Conservation (phyloP, 2,888 invertebrate genomes). For the Caenorhabditis drosophilae region DNA sequence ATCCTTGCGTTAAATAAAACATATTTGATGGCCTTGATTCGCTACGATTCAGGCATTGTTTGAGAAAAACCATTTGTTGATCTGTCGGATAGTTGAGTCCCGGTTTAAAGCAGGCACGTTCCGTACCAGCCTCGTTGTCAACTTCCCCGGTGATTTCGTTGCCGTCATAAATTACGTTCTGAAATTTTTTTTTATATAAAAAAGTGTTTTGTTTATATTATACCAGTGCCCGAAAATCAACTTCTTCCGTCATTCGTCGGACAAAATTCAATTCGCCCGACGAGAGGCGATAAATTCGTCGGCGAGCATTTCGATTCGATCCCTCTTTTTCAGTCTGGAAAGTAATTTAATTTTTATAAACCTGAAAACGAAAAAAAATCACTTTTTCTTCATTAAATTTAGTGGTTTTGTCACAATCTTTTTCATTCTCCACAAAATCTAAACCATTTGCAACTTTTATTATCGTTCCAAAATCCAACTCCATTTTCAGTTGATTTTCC, state of each 20-base stretch:
- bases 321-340: too few relatives aligned
- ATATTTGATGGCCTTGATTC: constrained; percentile 30
- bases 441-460: too few relatives aligned
- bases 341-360: too few relatives aligned
- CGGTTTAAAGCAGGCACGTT: constrained; percentile 23
- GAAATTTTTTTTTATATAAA: constrained; percentile 6
- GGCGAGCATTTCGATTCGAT: constrained; percentile 2
- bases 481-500: constrained; percentile 22
- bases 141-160: constrained; percentile 26
- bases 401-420: neutral
- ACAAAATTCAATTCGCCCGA: constrained; percentile 32
- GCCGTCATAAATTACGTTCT: constrained; percentile 28
- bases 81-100: constrained; percentile 21
- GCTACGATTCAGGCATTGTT: constrained; percentile 26
- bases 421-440: constrained; percentile 4
- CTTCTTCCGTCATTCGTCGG: constrained; percentile 33
- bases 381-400: neutral
- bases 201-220: neutral
- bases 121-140: constrained; percentile 17
- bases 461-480: constrained; percentile 19
- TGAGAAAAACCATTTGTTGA: constrained; percentile 32
- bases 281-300: constrained; percentile 20
- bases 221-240: constrained; percentile 23
- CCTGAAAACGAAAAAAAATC: too few relatives aligned
- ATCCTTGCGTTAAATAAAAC: constrained; percentile 28